phyloP scores from a whole-genome alignment of 1,140 invertebrate genomes.

The Diachasma alloeum region DNA sequence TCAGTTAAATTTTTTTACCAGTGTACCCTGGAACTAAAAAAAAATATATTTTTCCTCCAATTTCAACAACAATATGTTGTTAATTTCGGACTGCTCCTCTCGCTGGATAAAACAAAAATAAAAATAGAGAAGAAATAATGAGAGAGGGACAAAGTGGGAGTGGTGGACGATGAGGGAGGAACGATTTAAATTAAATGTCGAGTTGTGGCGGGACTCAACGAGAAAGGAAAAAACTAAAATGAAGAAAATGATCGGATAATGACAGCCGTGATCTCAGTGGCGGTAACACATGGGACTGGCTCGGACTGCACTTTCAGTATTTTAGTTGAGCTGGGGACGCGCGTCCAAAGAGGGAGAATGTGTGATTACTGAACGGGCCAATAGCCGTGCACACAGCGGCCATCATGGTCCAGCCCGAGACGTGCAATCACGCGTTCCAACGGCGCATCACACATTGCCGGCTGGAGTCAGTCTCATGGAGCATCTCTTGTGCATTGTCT shows the following conservation, averaged over 20 bases:
- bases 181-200: conserved; percentile 44
- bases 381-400: conserved; percentile 50
- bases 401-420: conserved; percentile 55
- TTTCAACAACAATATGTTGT: too few relatives aligned
- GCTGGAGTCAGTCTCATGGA: neutral
- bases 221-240: conserved; percentile 25
- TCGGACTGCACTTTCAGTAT: conserved; percentile 11
- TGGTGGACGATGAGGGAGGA: conserved; percentile 31
- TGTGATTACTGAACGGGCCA: conserved; percentile 51
- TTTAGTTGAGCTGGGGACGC: conserved; percentile 12
- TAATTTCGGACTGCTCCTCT: too few relatives aligned
- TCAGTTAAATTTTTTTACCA: too few relatives aligned
- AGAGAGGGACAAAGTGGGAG: neutral
- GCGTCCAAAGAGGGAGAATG: conserved; percentile 38
- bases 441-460: conserved; percentile 2
- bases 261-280: conserved; percentile 41
- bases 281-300: conserved; percentile 39
- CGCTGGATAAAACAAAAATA: too few relatives aligned
- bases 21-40: too few relatives aligned
- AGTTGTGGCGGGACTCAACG: neutral
- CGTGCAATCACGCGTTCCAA: conserved; percentile 48
- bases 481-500: too few relatives aligned
- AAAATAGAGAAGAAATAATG: too few relatives aligned
- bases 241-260: conserved; percentile 46
- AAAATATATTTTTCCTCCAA: too few relatives aligned